Evolutionary conservation across 2,113 vertebrate genomes (phyloP), one percentile per base, ranked within the genome.

Genomic region (Gasterosteus nipponicus): DNA sequence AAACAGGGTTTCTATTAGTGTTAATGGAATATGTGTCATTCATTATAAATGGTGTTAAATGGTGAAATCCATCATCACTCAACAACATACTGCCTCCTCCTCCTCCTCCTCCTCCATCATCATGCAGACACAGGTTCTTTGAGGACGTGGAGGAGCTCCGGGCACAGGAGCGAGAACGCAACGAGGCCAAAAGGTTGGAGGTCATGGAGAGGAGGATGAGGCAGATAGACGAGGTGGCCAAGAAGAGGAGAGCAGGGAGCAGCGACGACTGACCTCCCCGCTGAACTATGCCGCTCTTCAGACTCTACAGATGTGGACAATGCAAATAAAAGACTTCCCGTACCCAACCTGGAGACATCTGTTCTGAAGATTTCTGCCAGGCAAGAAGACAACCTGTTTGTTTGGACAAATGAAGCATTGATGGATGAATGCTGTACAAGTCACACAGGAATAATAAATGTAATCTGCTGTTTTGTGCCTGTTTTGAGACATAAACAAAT

Each of bases 171-270:
- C 77, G 75, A n/a, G 88, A 75, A 1, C 73, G 82, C 8, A 87
- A 91, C 10, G 16, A 92, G 0, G 74, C 81, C 66, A 93, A 75
- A 80, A 80, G 69, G 29, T 15, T 78, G 57, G 93, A 94, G n/a
- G 33, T 95, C 38, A 12, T 95, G 80, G 90, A 94, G 81, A 89
- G 92, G 60, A 89, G 93, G 15, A 86, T 93, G 76, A 89, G 49
- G 75, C 94, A 92, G 86, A 81, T 92, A 0, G 91, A 88, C 0
- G 82, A 93, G 73, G 10, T 92, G 77, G 65, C 44, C 0, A 88
- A 94, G 74, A 94, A 90, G 82, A 94, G 87, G 86, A 75, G 46
- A 31, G 75, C 46, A 63, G 63, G 73, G 0, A 62, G 68, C 22
- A 57, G 69, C 75, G 89, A 11, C 1, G 10, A 33, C n/a, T 61